Conservation (phyloP, 2,797 vertebrate genomes). For the Epinephelus malabaricus region DNA sequence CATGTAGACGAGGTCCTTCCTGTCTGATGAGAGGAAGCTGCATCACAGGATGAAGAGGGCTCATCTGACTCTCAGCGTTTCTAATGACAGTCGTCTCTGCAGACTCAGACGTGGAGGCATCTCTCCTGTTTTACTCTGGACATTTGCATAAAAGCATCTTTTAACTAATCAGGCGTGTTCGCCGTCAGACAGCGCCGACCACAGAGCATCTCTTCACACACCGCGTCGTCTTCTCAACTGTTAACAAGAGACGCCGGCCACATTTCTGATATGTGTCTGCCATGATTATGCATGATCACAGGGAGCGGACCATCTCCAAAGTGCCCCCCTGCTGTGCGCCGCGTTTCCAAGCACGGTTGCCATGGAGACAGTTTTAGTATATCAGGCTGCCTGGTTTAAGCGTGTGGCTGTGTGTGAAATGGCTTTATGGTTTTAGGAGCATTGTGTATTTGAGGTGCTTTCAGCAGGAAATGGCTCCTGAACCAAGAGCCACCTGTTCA, state of each 20-base stretch:
- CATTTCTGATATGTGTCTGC: slow-evolving; percentile 36
- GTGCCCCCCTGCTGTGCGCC: slow-evolving; percentile 21
- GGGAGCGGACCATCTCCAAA: slow-evolving; percentile 37
- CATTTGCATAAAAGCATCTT: slow-evolving; percentile 48
- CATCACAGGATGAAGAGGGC: background rate
- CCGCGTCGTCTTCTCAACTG: slow-evolving; percentile 14
- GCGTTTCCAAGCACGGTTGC: slow-evolving; percentile 65
- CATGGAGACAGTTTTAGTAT: slow-evolving; percentile 76
- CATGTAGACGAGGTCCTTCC: background rate
- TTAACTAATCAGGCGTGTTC: slow-evolving; percentile 15
- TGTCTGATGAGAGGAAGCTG: background rate
- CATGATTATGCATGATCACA: slow-evolving; percentile 57
- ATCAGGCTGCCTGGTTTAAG: slow-evolving; percentile 57
- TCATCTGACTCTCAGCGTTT: background rate
- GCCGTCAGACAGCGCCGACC: background rate
- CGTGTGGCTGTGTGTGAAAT: slow-evolving; percentile 29
- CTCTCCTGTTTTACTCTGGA: background rate
- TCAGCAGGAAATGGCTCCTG: slow-evolving; percentile 26
- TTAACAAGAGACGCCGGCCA: slow-evolving; percentile 33
- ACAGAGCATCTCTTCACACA: slow-evolving; percentile 10
- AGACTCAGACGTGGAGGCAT: background rate
- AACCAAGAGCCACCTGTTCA: background rate
- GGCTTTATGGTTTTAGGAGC: slow-evolving; percentile 19
- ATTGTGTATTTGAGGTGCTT: slow-evolving; percentile 38
- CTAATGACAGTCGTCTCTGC: background rate